Percentiles rank a stretch among this genome's conserved stretches.
These are phyloP conservation scores for Wasmannia auropunctata DNA, from an alignment of 1,140 invertebrate species.

Conservation along the genomic window DNA sequence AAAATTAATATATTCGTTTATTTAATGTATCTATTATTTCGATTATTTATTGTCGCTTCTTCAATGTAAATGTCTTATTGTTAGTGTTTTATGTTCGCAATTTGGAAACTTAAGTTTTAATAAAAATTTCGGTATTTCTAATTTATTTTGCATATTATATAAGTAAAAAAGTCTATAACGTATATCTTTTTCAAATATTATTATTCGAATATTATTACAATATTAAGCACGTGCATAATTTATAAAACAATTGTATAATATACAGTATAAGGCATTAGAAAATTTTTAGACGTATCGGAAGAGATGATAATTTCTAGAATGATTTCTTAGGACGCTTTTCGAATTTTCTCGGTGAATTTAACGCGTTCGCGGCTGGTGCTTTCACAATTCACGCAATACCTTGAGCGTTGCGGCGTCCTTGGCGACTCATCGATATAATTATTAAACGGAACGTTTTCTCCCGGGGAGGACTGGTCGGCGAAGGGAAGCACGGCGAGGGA, in stretches of 20 bases:
- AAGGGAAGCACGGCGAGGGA: neutral
- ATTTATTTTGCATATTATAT: neutral
- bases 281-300: neutral
- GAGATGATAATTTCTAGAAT: neutral
- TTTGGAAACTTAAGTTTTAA: neutral
- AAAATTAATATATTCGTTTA: neutral
- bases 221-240: neutral
- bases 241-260: neutral
- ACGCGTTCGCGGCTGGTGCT: neutral
- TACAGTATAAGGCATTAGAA: too few species aligned
- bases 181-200: neutral
- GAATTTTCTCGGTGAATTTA: neutral
- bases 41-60: neutral
- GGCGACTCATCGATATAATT: conserved; percentile 51
- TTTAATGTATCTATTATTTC: neutral
- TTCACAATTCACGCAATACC: neutral
- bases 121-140: neutral
- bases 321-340: neutral
- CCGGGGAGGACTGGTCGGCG: conserved; percentile 6
- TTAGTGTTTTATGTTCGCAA: neutral
- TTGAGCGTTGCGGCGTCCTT: neutral
- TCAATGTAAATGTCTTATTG: neutral
- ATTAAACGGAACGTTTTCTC: conserved; percentile 38
- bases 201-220: neutral
- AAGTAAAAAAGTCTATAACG: neutral